Percentiles rank a stretch among this genome's conserved stretches.
phyloP scores from a whole-genome alignment of 92 coral and sea anemone species.

The Palythoa heliodiscus region DNA sequence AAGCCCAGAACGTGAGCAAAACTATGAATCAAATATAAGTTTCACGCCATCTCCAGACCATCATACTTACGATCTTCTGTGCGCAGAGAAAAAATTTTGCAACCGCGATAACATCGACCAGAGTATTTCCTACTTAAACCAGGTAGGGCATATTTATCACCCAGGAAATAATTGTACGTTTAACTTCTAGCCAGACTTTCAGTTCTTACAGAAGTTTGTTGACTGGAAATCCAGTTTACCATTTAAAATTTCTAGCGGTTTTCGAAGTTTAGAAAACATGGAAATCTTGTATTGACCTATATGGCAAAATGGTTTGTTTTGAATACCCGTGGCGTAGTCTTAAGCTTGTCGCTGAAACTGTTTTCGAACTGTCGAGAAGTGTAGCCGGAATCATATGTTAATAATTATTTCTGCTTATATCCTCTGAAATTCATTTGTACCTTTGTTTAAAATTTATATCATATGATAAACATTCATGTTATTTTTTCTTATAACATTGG shows the following conservation, averaged over 20 bases:
- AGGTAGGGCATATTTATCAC: conserved; percentile 56
- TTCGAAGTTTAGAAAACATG: neutral
- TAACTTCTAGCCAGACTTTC: neutral
- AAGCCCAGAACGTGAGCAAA: conserved; percentile 75
- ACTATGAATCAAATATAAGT: conserved; percentile 44
- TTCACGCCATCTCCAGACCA: conserved; percentile 65
- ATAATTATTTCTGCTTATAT: neutral
- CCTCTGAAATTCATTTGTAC: neutral
- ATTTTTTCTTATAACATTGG: neutral
- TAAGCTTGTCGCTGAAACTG: neutral
- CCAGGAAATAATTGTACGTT: neutral
- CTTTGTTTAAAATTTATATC: neutral
- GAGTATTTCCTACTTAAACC: conserved; percentile 90
- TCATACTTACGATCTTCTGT: conserved; percentile 51
- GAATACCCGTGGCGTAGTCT: neutral
- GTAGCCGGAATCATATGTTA: neutral
- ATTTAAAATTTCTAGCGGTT: neutral
- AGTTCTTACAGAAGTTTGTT: neutral
- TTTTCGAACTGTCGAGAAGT: neutral
- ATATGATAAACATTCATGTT: neutral
- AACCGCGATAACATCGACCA: conserved; percentile 91
- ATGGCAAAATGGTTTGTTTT: neutral
- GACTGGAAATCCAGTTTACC: neutral
- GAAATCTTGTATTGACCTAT: neutral
- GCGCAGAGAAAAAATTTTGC: conserved; percentile 86